Evolutionary conservation across 2,113 vertebrate species (phyloP), one percentile per base, ranked within the genome.

Genomic region (Polyodon spathula): DNA sequence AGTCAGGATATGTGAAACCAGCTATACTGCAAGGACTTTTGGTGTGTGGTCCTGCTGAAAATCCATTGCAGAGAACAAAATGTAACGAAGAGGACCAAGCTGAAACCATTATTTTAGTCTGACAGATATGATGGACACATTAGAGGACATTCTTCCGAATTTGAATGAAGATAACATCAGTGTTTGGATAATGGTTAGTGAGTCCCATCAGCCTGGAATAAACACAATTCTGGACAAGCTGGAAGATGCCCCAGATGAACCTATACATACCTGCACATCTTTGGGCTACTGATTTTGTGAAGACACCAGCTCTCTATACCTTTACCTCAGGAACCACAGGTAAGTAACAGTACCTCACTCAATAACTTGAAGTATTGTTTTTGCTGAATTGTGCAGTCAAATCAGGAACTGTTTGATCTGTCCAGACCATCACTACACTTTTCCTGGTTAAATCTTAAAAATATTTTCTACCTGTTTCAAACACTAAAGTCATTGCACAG

Each of bases 301-400:
- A 84, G 67, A 64, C 84, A 5, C 67, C 87, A 38, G 84, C 69
- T 37, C 82, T 95, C 6, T 97, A 93, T 72, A 97, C 96, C 74
- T 97, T 96, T 78, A 98, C 95, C n/a, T 97, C 95, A 1, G 95
- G 95, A 69, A 97, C 94, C 41, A 97, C 95, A 72, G 94, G 94
- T 96, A 60, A 40, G 79, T 67, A 6, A 41, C 27, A 17, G 10
- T 55, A 5, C 6, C 14, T 12, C 37, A 5, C 12, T 55, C 5
- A 27, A 7, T 16, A 14, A 37, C 7, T 55, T 55, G 15, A 14
- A 37, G 54, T 16, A 17, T 12, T 27, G 9, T 39, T 39, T 37
- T 48, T n/a, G 9, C 9, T 48, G 14, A 9, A 9, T 48, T n/a
- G 14, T 48, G 9, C 9, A 11, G 14, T 2, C 3, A 3, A 27